These are phyloP conservation scores for Poeciliopsis retropinna DNA, from an alignment of 2,113 vertebrate species.

Conservation along the genomic window DNA sequence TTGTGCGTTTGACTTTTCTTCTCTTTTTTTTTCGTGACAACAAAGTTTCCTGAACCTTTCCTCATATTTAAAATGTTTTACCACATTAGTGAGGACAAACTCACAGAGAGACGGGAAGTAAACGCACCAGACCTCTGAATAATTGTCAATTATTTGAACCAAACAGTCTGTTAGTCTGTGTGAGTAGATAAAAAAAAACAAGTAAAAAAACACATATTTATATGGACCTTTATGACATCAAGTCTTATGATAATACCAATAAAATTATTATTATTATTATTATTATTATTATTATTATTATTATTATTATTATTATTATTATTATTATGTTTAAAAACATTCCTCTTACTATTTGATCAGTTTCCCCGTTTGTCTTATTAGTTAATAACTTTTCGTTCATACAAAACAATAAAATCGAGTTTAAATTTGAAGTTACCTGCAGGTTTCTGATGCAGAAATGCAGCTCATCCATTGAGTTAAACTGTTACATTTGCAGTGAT, in stretches of 20 bases:
- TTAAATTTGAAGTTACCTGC: slow-evolving; percentile 44
- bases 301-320: background rate
- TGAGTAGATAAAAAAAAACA: background rate
- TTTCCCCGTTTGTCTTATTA: no score
- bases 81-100: background rate
- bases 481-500: slow-evolving; percentile 38
- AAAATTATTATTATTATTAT: no score
- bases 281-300: no score
- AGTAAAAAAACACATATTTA: no score
- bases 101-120: background rate
- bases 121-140: background rate
- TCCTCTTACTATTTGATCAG: no score
- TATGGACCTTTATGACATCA: no score
- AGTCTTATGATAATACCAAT: no score
- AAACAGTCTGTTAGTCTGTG: background rate
- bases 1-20: no score
- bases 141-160: background rate
- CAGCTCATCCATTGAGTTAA: slow-evolving; percentile 50
- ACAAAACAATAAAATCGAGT: slow-evolving; percentile 43
- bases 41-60: background rate
- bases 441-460: slow-evolving; percentile 43
- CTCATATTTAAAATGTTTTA: background rate
- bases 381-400: no score
- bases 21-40: no score
- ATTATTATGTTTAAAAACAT: background rate